Evolutionary conservation across 30 jellyfish, hydroid and myxozoan species (phyloP), one percentile per base, ranked within the genome.

Genomic region (Phacellophora camtschatica): DNA sequence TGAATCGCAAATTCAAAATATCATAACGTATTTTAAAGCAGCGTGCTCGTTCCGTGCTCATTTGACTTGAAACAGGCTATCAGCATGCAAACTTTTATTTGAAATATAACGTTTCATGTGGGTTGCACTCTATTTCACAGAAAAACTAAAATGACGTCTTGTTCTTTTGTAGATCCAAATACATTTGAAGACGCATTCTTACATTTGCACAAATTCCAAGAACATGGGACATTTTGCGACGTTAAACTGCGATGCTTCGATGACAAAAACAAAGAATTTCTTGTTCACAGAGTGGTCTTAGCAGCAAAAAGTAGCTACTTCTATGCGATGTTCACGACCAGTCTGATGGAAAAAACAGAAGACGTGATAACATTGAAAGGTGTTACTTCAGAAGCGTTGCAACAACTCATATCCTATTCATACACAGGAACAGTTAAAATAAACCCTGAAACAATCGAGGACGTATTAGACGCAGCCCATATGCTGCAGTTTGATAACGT

Each of bases 281-380:
- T 61, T 34, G 98, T 96, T 10, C 98, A 90, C 53, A 70, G 77
- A 65, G 95, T 78, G 5, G 83, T 90, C 2, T 74, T 90, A 5
- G 84, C 96, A 2, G 90, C 96, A 13, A 70, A 49, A 55, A 90
- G 98, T 49, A 39, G 31, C 77, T 90, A 90, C 68, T 90, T 90
- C 48, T 66, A 76, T 31, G 65, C 96, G 0, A 90, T 90, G 98
- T 90, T 90, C 66, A 71, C 84, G n/a, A 70, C 95, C 15, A 72
- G 85, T 48, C 22, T 90, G 90, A 59, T 72, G 61, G 98, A 90
- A 46, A 90, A 62, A 51, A 37, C 32, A 5, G 84, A 90, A 56
- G 87, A 65, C 7, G 69, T 57, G 0, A 66, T 90, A 3, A 72
- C 77, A 23, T 18, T 90, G 27, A 77, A 78, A 66, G 90, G 90